Percentiles rank a stretch among this genome's conserved stretches.
Conservation (phyloP, 1,140 invertebrate species). For the Tetramorium parvispinum region DNA sequence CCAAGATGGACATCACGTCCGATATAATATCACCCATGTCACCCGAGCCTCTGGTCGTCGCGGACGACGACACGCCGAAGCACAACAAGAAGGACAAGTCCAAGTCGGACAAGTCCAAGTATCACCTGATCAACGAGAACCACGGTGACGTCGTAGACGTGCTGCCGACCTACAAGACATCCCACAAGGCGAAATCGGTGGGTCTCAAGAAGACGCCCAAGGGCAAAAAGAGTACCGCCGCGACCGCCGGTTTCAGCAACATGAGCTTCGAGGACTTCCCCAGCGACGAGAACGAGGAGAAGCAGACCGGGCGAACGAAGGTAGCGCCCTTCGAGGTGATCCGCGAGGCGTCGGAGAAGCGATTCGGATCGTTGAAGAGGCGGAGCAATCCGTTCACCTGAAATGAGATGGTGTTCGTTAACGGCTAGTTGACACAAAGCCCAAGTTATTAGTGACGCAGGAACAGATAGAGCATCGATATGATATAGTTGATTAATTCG, state of each 20-base stretch:
- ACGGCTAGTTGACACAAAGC: conserved; percentile 1
- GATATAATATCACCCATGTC: conserved; percentile 79
- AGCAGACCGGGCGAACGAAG: conserved; percentile 71
- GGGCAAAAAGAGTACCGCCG: conserved; percentile 73
- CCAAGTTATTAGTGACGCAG: not conserved
- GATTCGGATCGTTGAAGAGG: conserved; percentile 88
- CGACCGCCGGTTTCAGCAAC: conserved; percentile 89
- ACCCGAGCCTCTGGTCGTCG: conserved; percentile 77
- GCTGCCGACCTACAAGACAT: conserved; percentile 71
- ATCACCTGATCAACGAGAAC: conserved; percentile 86
- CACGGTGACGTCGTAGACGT: conserved; percentile 76
- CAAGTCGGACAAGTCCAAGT: conserved; percentile 86
- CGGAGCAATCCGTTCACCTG: conserved; percentile 90
- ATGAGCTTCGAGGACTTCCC: conserved; percentile 93
- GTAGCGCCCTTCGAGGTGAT: conserved; percentile 89
- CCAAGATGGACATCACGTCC: conserved; percentile 63
- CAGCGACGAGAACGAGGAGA: conserved; percentile 88
- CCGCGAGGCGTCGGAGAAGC: conserved; percentile 87
- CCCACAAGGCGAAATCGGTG: conserved; percentile 76
- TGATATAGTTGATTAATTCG: conserved; percentile 18
- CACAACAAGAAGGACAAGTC: conserved; percentile 85
- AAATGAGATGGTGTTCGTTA: conserved; percentile 60
- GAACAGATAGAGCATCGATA: not conserved
- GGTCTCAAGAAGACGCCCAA: conserved; percentile 79
- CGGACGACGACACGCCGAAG: conserved; percentile 71